Percentiles rank a stretch among this genome's conserved stretches.
Conservation (phyloP, 2,888 invertebrate species). For the Dicycla oo region DNA sequence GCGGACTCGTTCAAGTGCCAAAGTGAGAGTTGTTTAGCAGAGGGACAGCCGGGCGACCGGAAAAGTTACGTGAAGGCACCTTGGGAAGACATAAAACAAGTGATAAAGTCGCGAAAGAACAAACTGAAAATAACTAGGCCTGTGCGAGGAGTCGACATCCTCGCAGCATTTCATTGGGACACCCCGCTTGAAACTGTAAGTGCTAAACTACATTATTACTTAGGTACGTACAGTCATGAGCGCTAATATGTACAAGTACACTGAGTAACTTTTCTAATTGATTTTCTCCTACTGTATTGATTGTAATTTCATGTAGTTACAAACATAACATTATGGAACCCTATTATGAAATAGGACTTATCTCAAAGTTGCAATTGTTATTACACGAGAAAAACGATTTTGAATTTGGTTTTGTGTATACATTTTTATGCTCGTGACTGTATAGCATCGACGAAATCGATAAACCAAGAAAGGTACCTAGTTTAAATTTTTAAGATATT, state of each 20-base stretch:
- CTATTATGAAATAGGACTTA: too few species aligned
- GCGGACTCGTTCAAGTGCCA: conserved; percentile 68
- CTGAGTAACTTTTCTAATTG: too few species aligned
- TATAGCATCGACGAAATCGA: neutral
- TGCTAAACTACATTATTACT: conserved; percentile 35
- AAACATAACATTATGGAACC: too few species aligned
- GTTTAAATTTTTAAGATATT: neutral
- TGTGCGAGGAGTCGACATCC: conserved; percentile 73
- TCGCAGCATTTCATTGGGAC: conserved; percentile 77
- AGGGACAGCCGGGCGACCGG: conserved; percentile 47
- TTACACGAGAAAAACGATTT: too few species aligned
- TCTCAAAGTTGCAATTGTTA: too few species aligned
- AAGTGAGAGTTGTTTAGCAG: conserved; percentile 71
- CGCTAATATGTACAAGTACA: too few species aligned
- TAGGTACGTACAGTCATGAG: too few species aligned
- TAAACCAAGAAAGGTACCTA: neutral
- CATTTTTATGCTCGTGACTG: too few species aligned
- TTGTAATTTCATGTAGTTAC: too few species aligned
- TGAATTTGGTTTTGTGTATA: too few species aligned
- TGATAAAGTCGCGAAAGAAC: conserved; percentile 71
- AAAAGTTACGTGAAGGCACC: conserved; percentile 68
- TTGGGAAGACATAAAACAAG: conserved; percentile 78
- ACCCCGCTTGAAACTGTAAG: conserved; percentile 81
- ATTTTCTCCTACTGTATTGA: too few species aligned
- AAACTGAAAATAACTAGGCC: conserved; percentile 77